Conservation (phyloP, 2,113 vertebrate genomes). For the Rhea pennata region DNA sequence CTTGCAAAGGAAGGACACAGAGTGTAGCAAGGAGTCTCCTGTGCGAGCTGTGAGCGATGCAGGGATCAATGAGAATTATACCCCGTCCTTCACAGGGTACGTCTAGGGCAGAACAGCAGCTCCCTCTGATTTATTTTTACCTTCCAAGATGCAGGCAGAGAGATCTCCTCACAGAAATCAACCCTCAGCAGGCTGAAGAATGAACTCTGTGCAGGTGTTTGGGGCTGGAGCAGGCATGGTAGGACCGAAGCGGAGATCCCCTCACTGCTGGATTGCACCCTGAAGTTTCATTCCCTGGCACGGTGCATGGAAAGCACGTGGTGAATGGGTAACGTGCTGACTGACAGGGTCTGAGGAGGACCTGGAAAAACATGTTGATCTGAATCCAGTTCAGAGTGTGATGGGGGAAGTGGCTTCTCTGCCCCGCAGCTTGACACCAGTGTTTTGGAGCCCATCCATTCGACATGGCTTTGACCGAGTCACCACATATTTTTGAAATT, state of each 20-base stretch:
- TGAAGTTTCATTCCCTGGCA: neutral
- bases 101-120: neutral
- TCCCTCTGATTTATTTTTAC: neutral
- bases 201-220: too few species aligned
- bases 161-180: neutral
- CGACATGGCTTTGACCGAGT: neutral
- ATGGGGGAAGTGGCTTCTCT: neutral
- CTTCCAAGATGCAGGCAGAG: neutral
- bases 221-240: neutral
- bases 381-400: neutral
- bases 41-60: accelerated
- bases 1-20: neutral
- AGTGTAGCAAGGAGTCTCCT: neutral
- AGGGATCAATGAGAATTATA: accelerated
- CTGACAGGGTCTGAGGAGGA: neutral
- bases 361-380: neutral
- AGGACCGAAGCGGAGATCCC: neutral
- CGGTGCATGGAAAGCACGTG: too few species aligned
- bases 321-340: too few species aligned
- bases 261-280: neutral
- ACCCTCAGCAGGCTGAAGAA: too few species aligned
- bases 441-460: neutral
- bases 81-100: neutral
- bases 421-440: accelerated
- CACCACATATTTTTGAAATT: neutral